Evolutionary conservation across 2,888 invertebrate genomes (phyloP).

Genomic region (Ischnura elegans): DNA sequence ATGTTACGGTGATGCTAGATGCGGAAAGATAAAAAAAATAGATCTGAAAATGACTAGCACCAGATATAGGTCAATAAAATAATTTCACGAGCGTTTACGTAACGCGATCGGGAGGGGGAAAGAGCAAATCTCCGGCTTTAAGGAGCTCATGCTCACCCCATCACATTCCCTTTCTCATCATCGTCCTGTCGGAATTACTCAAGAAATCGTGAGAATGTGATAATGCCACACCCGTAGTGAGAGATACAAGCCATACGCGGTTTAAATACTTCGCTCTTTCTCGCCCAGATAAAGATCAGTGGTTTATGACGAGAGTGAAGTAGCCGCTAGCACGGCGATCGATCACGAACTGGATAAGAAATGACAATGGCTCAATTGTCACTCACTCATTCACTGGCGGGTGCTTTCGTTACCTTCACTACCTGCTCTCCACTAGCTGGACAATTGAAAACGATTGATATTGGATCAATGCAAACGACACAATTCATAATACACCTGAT

Average conservation of each 20-base stretch:
- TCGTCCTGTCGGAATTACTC: neutral
- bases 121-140: too few relatives aligned
- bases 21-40: too few relatives aligned
- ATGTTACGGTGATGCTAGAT: too few relatives aligned
- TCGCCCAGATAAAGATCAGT: neutral
- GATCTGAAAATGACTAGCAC: too few relatives aligned
- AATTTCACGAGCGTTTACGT: too few relatives aligned
- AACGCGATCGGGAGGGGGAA: too few relatives aligned
- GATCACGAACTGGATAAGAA: conserved; percentile 9
- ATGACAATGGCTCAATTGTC: conserved; percentile 21
- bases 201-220: neutral
- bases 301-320: neutral
- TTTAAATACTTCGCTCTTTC: neutral
- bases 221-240: neutral
- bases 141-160: neutral
- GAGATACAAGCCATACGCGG: neutral
- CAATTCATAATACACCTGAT: neutral
- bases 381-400: neutral
- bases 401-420: neutral
- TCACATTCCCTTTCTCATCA: neutral
- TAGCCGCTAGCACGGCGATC: neutral
- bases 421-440: neutral
- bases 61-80: too few relatives aligned
- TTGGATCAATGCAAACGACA: neutral
- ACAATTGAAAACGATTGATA: neutral